A percentile compares a stretch with the other conserved stretches of the same genome.
Conservation (phyloP, 2,113 vertebrate species). For the Oophaga pumilio region DNA sequence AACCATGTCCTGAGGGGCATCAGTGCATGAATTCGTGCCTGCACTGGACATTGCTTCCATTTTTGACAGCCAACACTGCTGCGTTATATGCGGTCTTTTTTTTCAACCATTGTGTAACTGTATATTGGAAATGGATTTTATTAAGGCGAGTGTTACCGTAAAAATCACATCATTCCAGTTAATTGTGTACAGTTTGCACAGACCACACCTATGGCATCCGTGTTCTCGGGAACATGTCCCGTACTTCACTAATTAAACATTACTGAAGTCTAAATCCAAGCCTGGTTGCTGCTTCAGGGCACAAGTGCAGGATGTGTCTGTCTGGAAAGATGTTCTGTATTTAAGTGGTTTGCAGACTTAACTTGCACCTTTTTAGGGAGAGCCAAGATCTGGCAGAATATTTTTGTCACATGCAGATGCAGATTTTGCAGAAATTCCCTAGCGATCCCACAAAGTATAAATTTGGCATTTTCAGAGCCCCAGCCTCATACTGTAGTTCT, state of each 20-base stretch:
- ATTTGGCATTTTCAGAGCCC: too few relatives aligned
- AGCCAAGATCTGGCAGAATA: too few relatives aligned
- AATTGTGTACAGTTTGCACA: not conserved
- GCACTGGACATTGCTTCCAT: too few relatives aligned
- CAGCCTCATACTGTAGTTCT: too few relatives aligned
- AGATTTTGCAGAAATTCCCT: too few relatives aligned
- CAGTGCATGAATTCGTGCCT: too few relatives aligned
- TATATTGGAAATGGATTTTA: not conserved
- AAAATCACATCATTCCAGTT: not conserved
- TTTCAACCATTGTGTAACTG: not conserved
- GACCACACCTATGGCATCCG: not conserved
- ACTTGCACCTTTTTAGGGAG: too few relatives aligned
- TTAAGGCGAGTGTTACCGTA: not conserved
- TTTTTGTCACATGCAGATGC: too few relatives aligned
- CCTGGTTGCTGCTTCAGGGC: not conserved
- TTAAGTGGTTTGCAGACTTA: not conserved
- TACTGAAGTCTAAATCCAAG: not conserved
- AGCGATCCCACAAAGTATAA: too few relatives aligned
- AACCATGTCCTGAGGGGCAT: too few relatives aligned
- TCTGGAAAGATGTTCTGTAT: not conserved
- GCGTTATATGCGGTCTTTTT: not conserved
- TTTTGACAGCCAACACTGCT: not conserved
- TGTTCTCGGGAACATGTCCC: not conserved
- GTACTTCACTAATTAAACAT: not conserved
- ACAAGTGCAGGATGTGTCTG: not conserved